A percentile compares a stretch with the other conserved stretches of the same genome.
These are phyloP conservation scores for Aurelia coerulea DNA, from an alignment of 30 jellyfish, hydroid and myxozoan genomes.

Conservation along the genomic window DNA sequence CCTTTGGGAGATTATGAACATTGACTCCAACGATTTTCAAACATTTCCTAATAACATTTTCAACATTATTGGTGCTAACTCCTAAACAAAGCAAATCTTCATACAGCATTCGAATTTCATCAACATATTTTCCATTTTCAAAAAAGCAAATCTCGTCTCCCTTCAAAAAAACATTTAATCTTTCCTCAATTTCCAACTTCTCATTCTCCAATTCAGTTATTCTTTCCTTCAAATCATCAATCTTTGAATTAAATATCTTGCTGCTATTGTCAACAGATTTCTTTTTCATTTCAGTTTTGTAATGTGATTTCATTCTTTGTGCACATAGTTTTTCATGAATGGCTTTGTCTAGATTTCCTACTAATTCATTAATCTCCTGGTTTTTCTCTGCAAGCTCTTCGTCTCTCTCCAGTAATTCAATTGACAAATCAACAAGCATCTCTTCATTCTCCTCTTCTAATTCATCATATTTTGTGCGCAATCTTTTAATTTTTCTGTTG, in stretches of 20 bases:
- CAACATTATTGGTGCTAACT: too few species aligned
- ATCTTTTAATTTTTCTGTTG: background rate
- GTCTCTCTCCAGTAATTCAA: background rate
- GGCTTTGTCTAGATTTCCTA: background rate
- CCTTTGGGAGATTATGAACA: background rate
- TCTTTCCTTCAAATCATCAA: slow-evolving; percentile 17
- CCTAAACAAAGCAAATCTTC: too few species aligned
- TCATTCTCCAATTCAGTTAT: slow-evolving; percentile 24
- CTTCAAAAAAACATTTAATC: background rate
- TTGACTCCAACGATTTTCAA: slow-evolving; percentile 5
- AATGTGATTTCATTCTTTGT: slow-evolving; percentile 12
- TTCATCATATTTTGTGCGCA: background rate
- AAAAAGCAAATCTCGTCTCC: slow-evolving; percentile 20
- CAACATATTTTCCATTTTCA: too few species aligned
- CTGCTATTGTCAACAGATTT: background rate
- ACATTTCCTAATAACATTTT: background rate
- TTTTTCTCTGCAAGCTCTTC: background rate
- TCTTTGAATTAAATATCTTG: background rate
- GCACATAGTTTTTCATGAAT: background rate
- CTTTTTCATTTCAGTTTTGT: slow-evolving; percentile 3
- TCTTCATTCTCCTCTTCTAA: background rate
- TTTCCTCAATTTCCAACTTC: slow-evolving; percentile 17
- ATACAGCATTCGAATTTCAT: too few species aligned
- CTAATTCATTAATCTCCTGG: background rate
- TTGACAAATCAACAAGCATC: slow-evolving; percentile 1